phyloP scores from a whole-genome alignment of 2,888 invertebrate genomes.

The Fragum fragum region DNA sequence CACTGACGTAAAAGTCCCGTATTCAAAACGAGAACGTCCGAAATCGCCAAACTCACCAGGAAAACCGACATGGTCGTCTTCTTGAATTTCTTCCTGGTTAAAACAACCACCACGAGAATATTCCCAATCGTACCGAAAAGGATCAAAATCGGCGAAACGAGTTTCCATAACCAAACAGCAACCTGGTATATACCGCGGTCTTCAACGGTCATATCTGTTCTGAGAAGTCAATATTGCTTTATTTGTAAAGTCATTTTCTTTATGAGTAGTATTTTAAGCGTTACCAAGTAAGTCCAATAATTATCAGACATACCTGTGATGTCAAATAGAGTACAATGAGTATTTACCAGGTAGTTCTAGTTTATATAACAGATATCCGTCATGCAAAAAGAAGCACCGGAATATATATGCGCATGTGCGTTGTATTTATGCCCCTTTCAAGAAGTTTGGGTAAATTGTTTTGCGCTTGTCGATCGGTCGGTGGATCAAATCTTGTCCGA shows the following conservation, averaged over 20 bases:
- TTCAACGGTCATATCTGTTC: conserved; percentile 15
- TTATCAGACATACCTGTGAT: neutral
- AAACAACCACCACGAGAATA: conserved; percentile 22
- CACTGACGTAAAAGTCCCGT: conserved; percentile 32
- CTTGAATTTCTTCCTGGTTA: conserved; percentile 2
- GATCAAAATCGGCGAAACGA: conserved; percentile 30
- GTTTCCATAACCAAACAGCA: conserved; percentile 20
- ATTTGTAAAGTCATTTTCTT: neutral
- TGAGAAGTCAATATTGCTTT: neutral
- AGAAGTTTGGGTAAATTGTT: no score
- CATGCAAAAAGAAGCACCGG: no score
- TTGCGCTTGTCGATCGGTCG: no score
- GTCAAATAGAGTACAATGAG: neutral
- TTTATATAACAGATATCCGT: no score
- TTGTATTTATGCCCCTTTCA: no score
- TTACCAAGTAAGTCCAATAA: neutral
- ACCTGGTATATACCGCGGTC: neutral
- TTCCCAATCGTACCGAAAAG: conserved; percentile 37
- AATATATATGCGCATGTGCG: no score
- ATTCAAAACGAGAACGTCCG: conserved; percentile 30
- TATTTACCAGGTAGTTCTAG: no score
- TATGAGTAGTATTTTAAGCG: neutral
- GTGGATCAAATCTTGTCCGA: no score
- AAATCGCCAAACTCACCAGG: conserved; percentile 16
- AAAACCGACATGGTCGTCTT: conserved; percentile 23